A percentile compares a stretch with the other conserved stretches of the same genome.
Conservation (phyloP, 2,888 invertebrate genomes). For the Petrolisthes manimaculis region DNA sequence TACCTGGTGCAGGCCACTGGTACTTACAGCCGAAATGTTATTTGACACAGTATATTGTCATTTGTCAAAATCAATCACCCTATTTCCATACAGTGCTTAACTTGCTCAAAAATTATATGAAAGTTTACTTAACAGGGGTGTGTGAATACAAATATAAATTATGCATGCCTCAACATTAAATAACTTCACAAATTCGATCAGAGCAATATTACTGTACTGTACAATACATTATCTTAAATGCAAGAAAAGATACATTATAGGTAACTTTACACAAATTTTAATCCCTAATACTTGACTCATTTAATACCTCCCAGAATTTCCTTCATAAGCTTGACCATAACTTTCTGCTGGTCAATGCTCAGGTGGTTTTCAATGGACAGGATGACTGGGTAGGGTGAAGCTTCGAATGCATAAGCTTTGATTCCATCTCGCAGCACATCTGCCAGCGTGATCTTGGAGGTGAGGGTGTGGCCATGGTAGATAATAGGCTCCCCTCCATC, state of each 20-base stretch:
- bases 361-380: constrained; percentile 74
- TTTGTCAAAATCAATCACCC: too few relatives aligned
- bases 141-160: too few relatives aligned
- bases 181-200: too few relatives aligned
- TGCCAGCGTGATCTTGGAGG: constrained; percentile 71
- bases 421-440: constrained; percentile 72
- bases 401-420: constrained; percentile 71
- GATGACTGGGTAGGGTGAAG: constrained; percentile 72
- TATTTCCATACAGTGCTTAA: too few relatives aligned
- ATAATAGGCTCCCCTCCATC: constrained; percentile 74
- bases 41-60: too few relatives aligned
- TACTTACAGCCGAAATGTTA: too few relatives aligned
- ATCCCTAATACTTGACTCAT: background rate
- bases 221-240: background rate
- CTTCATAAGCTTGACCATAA: constrained; percentile 71
- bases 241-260: too few relatives aligned
- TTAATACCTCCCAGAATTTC: constrained; percentile 71
- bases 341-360: constrained; percentile 70
- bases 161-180: too few relatives aligned
- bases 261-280: too few relatives aligned
- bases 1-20: too few relatives aligned
- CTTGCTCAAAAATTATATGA: too few relatives aligned
- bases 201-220: background rate
- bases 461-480: constrained; percentile 74
- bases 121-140: too few relatives aligned